phyloP scores from a whole-genome alignment of 2,113 vertebrate species.

The Sinocyclocheilus anophthalmus region DNA sequence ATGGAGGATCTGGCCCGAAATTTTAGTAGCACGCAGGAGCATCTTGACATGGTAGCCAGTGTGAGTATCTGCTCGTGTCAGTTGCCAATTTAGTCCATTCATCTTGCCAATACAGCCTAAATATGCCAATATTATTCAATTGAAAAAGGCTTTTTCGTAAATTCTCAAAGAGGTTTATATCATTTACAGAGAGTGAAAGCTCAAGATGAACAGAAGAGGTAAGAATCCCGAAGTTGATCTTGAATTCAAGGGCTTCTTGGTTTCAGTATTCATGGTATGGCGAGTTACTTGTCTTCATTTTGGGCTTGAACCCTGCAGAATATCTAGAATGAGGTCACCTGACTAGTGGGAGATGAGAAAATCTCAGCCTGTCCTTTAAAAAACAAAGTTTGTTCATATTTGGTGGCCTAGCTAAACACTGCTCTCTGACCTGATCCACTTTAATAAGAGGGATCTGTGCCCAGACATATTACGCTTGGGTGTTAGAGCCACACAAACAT shows the following conservation, averaged over 20 bases:
- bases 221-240: slow-evolving; percentile 26
- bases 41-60: slow-evolving; percentile 84
- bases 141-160: background rate
- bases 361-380: slow-evolving; percentile 37
- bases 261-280: slow-evolving; percentile 14
- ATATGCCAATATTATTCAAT: background rate
- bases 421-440: slow-evolving; percentile 48
- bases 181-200: slow-evolving; percentile 56
- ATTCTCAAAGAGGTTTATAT: slow-evolving; percentile 24
- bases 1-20: slow-evolving; percentile 90
- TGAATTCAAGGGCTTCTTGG: background rate
- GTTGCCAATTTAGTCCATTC: background rate
- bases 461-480: slow-evolving; percentile 45
- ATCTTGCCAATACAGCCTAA: background rate
- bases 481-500: slow-evolving; percentile 41
- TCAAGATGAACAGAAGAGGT: slow-evolving; percentile 57
- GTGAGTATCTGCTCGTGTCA: slow-evolving; percentile 68
- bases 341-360: slow-evolving; percentile 43
- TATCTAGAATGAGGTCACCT: slow-evolving; percentile 38
- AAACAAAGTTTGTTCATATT: slow-evolving; percentile 46
- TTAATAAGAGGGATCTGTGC: slow-evolving; percentile 42
- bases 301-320: background rate
- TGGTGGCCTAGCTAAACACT: slow-evolving; percentile 41
- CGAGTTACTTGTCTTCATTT: slow-evolving; percentile 1
- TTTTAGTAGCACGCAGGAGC: slow-evolving; percentile 91